phyloP scores from a whole-genome alignment of 2,113 vertebrate genomes.

The Callaeas wilsoni region DNA sequence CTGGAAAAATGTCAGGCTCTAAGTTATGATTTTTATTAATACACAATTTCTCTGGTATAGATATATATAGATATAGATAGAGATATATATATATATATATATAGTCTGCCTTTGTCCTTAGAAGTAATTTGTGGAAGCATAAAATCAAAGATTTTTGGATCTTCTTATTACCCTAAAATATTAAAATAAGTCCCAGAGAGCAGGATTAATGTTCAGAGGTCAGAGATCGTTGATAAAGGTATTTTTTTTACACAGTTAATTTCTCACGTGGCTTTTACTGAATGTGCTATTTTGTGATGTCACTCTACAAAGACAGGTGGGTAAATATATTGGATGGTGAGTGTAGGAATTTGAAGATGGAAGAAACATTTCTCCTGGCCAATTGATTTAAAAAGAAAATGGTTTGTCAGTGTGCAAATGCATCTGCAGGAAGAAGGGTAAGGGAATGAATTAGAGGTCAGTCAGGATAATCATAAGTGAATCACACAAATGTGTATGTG shows the following conservation, averaged over 20 bases:
- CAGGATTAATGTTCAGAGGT: constrained; percentile 21
- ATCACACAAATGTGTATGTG: background rate
- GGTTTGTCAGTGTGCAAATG: constrained; percentile 1
- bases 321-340: background rate
- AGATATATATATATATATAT: too few species aligned
- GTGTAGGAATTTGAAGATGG: background rate
- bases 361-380: background rate
- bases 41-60: background rate
- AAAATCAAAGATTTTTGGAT: constrained; percentile 18
- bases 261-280: background rate
- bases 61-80: too few species aligned
- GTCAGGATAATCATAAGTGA: background rate
- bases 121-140: background rate
- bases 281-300: background rate
- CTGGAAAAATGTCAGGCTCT: background rate
- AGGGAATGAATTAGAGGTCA: constrained; percentile 22
- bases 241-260: background rate
- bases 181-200: background rate
- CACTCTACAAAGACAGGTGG: background rate
- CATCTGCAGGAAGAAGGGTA: constrained; percentile 2
- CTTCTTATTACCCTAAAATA: constrained; percentile 25
- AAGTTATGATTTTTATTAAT: constrained; percentile 23
- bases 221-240: constrained; percentile 19
- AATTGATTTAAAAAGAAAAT: constrained; percentile 33
- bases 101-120: background rate